Percentiles rank a stretch among this genome's conserved stretches.
These are phyloP conservation scores for Drosophila insularis DNA, from an alignment of 1,140 invertebrate species.

Conservation along the genomic window DNA sequence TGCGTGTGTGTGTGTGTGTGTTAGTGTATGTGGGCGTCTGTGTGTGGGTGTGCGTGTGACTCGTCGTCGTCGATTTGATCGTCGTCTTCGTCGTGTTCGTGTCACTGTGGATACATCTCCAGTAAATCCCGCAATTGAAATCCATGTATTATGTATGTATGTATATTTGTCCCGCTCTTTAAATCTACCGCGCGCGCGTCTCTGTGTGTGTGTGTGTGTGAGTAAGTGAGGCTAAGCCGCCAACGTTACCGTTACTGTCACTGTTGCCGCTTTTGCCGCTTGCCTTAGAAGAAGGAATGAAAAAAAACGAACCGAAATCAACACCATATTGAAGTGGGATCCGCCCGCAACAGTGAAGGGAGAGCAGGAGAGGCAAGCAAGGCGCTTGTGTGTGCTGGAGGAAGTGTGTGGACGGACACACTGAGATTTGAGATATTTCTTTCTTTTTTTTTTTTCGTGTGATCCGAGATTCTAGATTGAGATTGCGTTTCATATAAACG, in stretches of 20 bases:
- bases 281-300: constrained; percentile 19
- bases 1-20: constrained; percentile 34
- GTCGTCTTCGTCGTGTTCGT: background rate
- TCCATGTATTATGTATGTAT: constrained; percentile 42
- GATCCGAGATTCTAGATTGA: constrained; percentile 52
- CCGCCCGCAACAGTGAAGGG: no score
- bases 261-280: background rate
- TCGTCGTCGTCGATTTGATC: constrained; percentile 7
- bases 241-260: background rate
- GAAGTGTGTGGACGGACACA: constrained; percentile 8
- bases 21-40: constrained; percentile 35
- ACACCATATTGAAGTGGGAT: constrained; percentile 68
- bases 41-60: constrained; percentile 28
- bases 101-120: constrained; percentile 1
- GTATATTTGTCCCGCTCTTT: constrained; percentile 30
- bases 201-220: background rate
- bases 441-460: background rate
- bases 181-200: constrained; percentile 13
- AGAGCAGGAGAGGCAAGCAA: no score
- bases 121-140: constrained; percentile 45
- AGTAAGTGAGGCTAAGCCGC: constrained; percentile 10
- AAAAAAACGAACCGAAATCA: constrained; percentile 56
- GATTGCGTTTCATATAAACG: constrained; percentile 74
- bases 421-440: constrained; percentile 46
- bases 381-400: background rate